Evolutionary conservation across 2,113 vertebrate species (phyloP).

Genomic region (Numenius arquata): DNA sequence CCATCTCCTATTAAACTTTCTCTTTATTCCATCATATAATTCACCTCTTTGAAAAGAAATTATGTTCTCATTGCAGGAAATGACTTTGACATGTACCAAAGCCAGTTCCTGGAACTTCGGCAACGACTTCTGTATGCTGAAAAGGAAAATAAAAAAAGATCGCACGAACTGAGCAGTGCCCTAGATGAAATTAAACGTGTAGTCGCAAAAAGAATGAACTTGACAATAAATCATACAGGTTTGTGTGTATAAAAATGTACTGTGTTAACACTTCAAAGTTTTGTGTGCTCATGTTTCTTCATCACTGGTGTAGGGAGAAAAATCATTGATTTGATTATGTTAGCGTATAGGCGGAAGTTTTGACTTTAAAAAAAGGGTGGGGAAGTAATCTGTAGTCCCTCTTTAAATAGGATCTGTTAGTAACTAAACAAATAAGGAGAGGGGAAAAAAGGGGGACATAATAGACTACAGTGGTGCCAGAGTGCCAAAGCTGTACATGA

Average conservation of each 20-base stretch:
- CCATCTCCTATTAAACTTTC: not conserved
- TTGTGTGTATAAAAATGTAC: not conserved
- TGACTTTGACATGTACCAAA: slow-evolving; percentile 42
- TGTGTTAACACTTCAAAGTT: not conserved
- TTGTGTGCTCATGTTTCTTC: not conserved
- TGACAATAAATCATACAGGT: slow-evolving; percentile 58
- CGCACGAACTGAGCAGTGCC: slow-evolving; percentile 52
- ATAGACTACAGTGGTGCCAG: not conserved
- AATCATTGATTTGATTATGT: not conserved
- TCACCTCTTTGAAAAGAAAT: not conserved
- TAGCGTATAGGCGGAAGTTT: not conserved
- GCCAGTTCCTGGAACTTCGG: slow-evolving; percentile 69
- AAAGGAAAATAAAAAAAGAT: slow-evolving; percentile 67
- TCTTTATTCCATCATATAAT: not conserved
- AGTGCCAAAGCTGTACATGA: not conserved
- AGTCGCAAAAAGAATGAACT: not conserved
- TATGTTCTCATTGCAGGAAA: slow-evolving; percentile 56
- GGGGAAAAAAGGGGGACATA: not conserved
- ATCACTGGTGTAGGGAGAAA: not conserved
- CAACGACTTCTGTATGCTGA: slow-evolving; percentile 68
- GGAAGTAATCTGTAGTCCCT: not conserved
- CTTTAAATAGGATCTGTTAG: not conserved
- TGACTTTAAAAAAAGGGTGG: not conserved
- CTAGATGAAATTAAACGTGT: slow-evolving; percentile 65
- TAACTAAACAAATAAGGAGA: not conserved